Percentiles rank a stretch among this genome's conserved stretches.
phyloP scores from a whole-genome alignment of 2,888 invertebrate species.

The Andrena camellia region DNA sequence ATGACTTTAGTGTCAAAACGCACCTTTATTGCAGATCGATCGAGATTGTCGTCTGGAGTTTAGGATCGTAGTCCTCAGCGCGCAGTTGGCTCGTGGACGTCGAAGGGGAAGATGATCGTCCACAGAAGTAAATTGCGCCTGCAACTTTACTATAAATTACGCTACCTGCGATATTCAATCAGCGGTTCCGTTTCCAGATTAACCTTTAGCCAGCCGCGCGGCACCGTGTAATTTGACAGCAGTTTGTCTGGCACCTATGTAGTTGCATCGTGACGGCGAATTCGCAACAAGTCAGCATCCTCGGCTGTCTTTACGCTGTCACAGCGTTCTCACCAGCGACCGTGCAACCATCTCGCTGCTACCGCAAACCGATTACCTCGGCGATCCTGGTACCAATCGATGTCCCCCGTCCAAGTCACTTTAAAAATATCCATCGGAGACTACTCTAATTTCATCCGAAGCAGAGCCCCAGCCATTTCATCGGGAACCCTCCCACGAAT shows the following conservation, averaged over 20 bases:
- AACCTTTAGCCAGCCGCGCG: conserved; percentile 19
- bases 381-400: too few relatives aligned
- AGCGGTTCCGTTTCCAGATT: conserved; percentile 25
- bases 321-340: not conserved
- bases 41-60: too few relatives aligned
- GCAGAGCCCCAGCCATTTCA: not conserved
- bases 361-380: not conserved
- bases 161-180: conserved; percentile 22
- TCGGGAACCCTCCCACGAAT: not conserved
- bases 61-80: too few relatives aligned
- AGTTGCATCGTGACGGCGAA: conserved; percentile 28
- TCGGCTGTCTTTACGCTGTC: conserved; percentile 28
- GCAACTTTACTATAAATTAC: conserved; percentile 9
- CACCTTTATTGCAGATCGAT: too few relatives aligned
- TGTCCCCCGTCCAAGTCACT: too few relatives aligned
- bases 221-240: conserved; percentile 19
- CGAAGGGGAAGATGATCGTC: not conserved
- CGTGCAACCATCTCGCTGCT: conserved; percentile 6
- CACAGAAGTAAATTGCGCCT: not conserved
- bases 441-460: not conserved
- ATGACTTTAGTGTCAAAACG: too few relatives aligned
- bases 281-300: conserved; percentile 15
- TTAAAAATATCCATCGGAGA: too few relatives aligned
- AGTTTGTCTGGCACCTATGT: conserved; percentile 7
- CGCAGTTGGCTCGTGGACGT: not conserved